Evolutionary conservation across 2,797 vertebrate species (phyloP).

Genomic region (Coracias cyanogaster): DNA sequence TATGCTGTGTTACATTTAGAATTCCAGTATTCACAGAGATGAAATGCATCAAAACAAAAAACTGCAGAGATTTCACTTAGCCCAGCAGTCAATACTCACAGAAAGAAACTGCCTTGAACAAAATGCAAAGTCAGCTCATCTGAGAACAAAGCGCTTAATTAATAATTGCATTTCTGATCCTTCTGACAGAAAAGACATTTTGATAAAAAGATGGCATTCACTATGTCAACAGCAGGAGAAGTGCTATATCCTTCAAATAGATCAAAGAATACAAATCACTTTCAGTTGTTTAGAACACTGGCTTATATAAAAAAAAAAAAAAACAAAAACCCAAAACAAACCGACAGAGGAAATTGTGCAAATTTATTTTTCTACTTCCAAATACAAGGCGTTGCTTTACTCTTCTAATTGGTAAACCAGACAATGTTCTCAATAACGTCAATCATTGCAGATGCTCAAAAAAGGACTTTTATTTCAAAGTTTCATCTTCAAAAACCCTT

Average conservation of each 20-base stretch:
- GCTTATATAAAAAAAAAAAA: neutral
- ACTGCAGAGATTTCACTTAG: constrained; percentile 43
- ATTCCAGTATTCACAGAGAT: constrained; percentile 62
- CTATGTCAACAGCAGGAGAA: constrained; percentile 45
- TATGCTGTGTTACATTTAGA: constrained; percentile 59
- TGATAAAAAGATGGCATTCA: constrained; percentile 33
- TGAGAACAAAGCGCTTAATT: constrained; percentile 35
- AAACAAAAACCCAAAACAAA: no score
- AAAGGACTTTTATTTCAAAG: neutral
- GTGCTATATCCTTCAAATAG: neutral
- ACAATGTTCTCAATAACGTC: neutral
- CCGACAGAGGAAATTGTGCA: neutral
- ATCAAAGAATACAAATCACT: constrained; percentile 38
- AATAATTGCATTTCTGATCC: constrained; percentile 41
- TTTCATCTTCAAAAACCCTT: neutral
- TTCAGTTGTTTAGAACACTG: constrained; percentile 34
- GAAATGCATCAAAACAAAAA: constrained; percentile 71
- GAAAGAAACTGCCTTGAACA: constrained; percentile 33
- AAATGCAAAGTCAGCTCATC: constrained; percentile 50
- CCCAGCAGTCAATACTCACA: constrained; percentile 52
- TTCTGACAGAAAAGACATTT: constrained; percentile 2
- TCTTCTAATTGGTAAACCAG: neutral
- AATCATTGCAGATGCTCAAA: neutral
- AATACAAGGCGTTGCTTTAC: neutral
- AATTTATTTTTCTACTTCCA: constrained; percentile 28